Evolutionary conservation across 2,113 vertebrate species (phyloP).

Genomic region (Tylochromis polylepis): DNA sequence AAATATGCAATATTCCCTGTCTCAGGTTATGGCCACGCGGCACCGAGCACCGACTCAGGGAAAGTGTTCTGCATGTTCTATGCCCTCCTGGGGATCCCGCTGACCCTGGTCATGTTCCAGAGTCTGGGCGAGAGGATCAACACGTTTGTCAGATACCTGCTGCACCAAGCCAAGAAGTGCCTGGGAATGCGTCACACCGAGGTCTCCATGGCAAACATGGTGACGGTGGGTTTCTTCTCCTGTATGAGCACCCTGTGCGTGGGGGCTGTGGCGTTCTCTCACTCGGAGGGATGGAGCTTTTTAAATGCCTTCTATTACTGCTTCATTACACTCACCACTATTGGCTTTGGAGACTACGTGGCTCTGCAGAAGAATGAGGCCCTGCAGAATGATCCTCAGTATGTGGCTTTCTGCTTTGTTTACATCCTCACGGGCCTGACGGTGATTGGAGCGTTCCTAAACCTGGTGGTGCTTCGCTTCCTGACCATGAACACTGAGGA

Average conservation of each 20-base stretch:
- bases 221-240: conserved; percentile 93
- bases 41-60: conserved; percentile 93
- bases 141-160: conserved; percentile 87
- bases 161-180: conserved; percentile 89
- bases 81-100: conserved; percentile 93
- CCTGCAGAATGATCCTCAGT: conserved; percentile 89
- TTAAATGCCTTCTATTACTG: conserved; percentile 98
- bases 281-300: conserved; percentile 95
- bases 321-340: conserved; percentile 98
- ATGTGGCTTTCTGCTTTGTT: conserved; percentile 96
- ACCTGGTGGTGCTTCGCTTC: conserved; percentile 95
- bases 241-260: conserved; percentile 91
- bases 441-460: conserved; percentile 96
- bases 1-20: neutral
- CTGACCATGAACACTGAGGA: conserved; percentile 97
- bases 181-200: conserved; percentile 85
- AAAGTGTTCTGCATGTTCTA: conserved; percentile 99
- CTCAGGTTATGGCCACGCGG: conserved; percentile 93
- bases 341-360: conserved; percentile 81
- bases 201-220: conserved; percentile 99
- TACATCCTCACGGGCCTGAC: conserved; percentile 95
- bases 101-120: conserved; percentile 98
- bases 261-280: conserved; percentile 88
- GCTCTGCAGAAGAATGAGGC: conserved; percentile 93
- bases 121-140: conserved; percentile 97